Evolutionary conservation across 2,113 vertebrate species (phyloP).

Genomic region (Capreolus pygargus): DNA sequence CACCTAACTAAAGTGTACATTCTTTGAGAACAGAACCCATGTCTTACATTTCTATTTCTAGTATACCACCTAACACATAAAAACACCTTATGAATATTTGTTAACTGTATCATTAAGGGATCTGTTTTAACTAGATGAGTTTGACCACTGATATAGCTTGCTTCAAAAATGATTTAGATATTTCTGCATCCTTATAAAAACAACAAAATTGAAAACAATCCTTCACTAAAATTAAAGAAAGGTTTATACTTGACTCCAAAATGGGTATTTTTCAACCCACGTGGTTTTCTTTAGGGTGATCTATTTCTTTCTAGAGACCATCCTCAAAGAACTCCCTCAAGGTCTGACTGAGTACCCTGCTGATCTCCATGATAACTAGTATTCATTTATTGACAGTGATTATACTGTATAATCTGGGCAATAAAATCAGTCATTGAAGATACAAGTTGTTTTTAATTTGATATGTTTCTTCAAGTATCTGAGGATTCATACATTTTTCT

Average conservation of each 20-base stretch:
- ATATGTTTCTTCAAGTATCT: background rate
- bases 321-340: background rate
- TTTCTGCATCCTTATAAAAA: background rate
- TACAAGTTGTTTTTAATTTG: background rate
- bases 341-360: background rate
- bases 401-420: background rate
- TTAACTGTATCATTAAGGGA: background rate
- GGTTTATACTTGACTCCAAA: background rate
- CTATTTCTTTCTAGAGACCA: background rate
- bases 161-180: background rate
- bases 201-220: background rate
- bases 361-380: background rate
- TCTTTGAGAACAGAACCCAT: background rate
- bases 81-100: background rate
- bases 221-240: background rate
- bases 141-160: background rate
- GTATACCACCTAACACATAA: background rate
- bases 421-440: background rate
- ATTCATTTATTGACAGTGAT: background rate
- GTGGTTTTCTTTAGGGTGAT: background rate
- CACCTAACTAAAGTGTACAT: background rate
- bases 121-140: background rate
- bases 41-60: background rate
- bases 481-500: background rate
- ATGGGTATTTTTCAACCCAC: background rate